These are phyloP conservation scores for Galbula dea DNA, from an alignment of 2,113 vertebrate genomes.

Conservation along the genomic window DNA sequence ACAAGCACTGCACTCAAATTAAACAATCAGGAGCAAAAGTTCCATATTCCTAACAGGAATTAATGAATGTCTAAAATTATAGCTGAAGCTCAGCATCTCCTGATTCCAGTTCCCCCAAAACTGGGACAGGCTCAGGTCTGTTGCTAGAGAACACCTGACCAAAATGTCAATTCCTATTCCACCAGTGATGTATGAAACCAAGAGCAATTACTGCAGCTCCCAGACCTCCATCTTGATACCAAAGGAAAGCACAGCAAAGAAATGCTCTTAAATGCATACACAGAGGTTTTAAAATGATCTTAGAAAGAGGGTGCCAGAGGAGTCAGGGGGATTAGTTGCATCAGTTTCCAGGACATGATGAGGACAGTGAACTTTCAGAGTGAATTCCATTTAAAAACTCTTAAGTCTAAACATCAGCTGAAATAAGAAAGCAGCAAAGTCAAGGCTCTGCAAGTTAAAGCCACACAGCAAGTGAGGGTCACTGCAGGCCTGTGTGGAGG, in stretches of 20 bases:
- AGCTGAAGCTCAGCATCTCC: neutral
- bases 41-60: neutral
- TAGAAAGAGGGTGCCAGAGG: neutral
- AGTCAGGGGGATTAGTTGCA: neutral
- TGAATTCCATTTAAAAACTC: neutral
- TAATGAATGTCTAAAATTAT: neutral
- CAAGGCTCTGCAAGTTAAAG: neutral
- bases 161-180: neutral
- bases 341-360: rapidly evolving
- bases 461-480: rapidly evolving
- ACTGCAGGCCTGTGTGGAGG: neutral
- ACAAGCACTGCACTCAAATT: rapidly evolving
- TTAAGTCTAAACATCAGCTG: rapidly evolving
- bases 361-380: neutral
- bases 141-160: neutral
- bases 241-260: neutral
- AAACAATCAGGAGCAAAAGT: neutral
- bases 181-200: no score
- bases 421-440: neutral
- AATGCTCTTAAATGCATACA: neutral
- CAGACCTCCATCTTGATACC: neutral
- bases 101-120: neutral
- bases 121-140: neutral
- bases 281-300: neutral
- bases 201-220: neutral